Conservation (phyloP, 2,113 vertebrate species). For the Indicator indicator region DNA sequence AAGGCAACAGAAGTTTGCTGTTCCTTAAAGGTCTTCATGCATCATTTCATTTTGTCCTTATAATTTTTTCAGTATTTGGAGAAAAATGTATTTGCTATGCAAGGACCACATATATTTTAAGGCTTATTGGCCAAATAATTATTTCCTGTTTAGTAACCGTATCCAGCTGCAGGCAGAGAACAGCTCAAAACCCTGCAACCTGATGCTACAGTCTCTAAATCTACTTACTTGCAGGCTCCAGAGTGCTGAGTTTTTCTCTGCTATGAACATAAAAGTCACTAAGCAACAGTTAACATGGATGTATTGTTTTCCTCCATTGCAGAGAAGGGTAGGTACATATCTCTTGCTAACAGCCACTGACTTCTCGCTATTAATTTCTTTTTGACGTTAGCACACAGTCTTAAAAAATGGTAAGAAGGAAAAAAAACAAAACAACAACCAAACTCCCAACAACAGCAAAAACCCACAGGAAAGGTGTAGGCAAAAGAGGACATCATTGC, state of each 20-base stretch:
- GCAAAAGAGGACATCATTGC: background rate
- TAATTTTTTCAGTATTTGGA: background rate
- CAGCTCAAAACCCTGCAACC: background rate
- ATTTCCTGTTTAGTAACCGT: background rate
- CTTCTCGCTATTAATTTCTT: background rate
- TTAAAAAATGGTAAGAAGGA: background rate
- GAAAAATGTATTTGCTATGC: background rate
- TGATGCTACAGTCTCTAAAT: background rate
- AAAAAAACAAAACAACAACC: background rate
- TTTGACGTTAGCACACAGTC: background rate
- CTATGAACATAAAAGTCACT: slow-evolving; percentile 5
- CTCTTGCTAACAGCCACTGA: background rate
- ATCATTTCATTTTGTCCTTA: background rate
- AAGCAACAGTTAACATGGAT: background rate
- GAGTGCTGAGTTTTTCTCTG: background rate
- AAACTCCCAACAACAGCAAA: too few relatives aligned
- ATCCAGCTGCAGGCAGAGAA: background rate
- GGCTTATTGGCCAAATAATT: background rate
- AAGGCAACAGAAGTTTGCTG: background rate
- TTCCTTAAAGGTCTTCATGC: background rate
- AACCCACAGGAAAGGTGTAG: background rate
- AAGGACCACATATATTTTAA: background rate
- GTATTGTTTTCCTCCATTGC: background rate
- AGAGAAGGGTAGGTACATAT: background rate
- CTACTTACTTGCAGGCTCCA: background rate